phyloP scores from a whole-genome alignment of 2,888 invertebrate genomes.

The Chrysolina americana region DNA sequence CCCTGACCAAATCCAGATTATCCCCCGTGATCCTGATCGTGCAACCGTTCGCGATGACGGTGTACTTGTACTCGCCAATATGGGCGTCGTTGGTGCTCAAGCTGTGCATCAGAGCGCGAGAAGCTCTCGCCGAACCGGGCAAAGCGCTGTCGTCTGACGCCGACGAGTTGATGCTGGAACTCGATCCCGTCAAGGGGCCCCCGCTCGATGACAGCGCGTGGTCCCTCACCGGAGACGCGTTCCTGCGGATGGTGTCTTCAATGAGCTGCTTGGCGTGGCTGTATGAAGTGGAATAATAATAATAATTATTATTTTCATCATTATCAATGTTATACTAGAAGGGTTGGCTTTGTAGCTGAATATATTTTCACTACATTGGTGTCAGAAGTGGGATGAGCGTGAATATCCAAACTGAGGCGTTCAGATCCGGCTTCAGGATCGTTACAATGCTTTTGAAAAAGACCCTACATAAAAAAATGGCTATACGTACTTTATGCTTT shows the following conservation, averaged over 20 bases:
- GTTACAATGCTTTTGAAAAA: too few species aligned
- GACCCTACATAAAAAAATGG: too few species aligned
- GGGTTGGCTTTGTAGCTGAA: too few species aligned
- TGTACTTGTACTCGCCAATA: slow-evolving; percentile 90
- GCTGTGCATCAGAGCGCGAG: slow-evolving; percentile 80
- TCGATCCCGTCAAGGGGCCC: slow-evolving; percentile 78
- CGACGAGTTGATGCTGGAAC: slow-evolving; percentile 84
- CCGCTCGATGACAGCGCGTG: slow-evolving; percentile 68
- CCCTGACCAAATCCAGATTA: slow-evolving; percentile 88
- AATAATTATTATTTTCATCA: too few species aligned
- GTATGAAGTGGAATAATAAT: slow-evolving; percentile 18
- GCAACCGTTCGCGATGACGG: slow-evolving; percentile 84
- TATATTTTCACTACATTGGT: too few species aligned
- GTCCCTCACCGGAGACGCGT: slow-evolving; percentile 90
- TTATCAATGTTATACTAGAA: too few species aligned
- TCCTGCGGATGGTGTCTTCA: slow-evolving; percentile 94
- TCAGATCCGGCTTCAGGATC: too few species aligned
- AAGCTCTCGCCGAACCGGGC: slow-evolving; percentile 70
- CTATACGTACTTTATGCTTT: slow-evolving; percentile 87
- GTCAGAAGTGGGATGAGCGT: too few species aligned
- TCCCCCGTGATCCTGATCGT: slow-evolving; percentile 89
- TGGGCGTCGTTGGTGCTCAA: slow-evolving; percentile 88
- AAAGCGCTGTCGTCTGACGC: slow-evolving; percentile 77
- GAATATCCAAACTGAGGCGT: too few species aligned
- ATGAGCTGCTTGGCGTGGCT: slow-evolving; percentile 94